Percentiles rank a stretch among this genome's conserved stretches.
These are phyloP conservation scores for Drosophila rhopaloa DNA, from an alignment of 1,140 invertebrate species.

Conservation along the genomic window DNA sequence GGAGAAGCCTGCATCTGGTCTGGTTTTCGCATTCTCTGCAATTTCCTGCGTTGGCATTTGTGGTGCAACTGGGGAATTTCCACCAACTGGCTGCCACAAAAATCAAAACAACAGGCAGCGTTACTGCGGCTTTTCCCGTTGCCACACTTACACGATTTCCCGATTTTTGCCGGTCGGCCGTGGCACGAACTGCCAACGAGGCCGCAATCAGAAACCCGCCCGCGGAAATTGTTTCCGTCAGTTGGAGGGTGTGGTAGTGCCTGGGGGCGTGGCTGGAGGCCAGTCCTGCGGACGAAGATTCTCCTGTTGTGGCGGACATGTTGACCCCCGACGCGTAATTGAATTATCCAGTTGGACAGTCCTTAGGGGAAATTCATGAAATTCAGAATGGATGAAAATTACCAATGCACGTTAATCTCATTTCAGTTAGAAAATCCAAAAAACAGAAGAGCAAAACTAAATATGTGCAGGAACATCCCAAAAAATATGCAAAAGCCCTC, in stretches of 20 bases:
- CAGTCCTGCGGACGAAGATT: neutral
- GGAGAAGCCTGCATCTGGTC: slow-evolving; percentile 4
- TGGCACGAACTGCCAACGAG: slow-evolving; percentile 11
- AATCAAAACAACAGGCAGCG: slow-evolving; percentile 28
- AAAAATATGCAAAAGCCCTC: no score
- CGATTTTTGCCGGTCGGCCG: slow-evolving; percentile 4
- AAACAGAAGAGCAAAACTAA: no score
- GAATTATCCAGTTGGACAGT: slow-evolving; percentile 20
- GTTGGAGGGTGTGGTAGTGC: neutral
- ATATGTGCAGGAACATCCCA: no score
- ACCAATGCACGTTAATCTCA: neutral
- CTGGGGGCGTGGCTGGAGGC: neutral
- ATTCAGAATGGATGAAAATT: neutral
- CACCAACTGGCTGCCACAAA: slow-evolving; percentile 27
- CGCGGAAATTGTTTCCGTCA: slow-evolving; percentile 19
- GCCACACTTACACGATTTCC: slow-evolving; percentile 25
- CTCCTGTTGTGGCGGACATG: slow-evolving; percentile 10
- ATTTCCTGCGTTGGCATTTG: neutral
- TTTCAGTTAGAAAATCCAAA: neutral
- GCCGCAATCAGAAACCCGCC: slow-evolving; percentile 22
- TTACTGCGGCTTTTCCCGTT: slow-evolving; percentile 32
- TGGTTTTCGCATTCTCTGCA: slow-evolving; percentile 11
- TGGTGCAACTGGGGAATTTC: slow-evolving; percentile 25
- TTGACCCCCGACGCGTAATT: slow-evolving; percentile 12
- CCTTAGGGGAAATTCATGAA: slow-evolving; percentile 6